Base-by-base conservation (phyloP, 2,113 vertebrate genomes). In the Tonatia bakeri region DNA sequence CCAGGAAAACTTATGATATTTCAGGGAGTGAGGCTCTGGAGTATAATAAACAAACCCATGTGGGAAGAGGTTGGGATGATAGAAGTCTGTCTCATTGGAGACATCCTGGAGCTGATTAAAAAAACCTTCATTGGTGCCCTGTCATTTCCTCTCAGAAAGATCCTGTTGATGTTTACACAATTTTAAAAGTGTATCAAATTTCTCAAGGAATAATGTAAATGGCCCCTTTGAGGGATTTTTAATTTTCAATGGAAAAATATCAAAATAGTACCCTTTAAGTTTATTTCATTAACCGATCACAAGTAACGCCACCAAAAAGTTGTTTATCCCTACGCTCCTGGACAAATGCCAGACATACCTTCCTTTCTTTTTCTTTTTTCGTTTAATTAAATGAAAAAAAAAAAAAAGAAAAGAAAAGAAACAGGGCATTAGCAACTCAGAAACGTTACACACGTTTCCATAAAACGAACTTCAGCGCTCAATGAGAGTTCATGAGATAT, bases 301-400 rank as follows among this genome's bases (percentile, higher is more conserved):
- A 56, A 50, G 38, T 1, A 47, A 38, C 9, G n/a, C 64, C 33
- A 90, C 54, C 91, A 56, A 67, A 85, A 40, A 95, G 91, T 88
- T 97, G 96, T 90, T 96, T 59, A 87, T 82, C 87, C 56, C 64
- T 77, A 22, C 77, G 38, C 81, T 75, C 80, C 93, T 28, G 97
- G 96, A 97, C 94, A 94, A 79, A 36, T 43, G 98, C 98, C 98
- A 97, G 92, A 67, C 26, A 54, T 76, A 83, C 82, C 92, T 98
- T 96, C 96, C 97, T 97, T 94, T 79, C 85, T 47, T 40, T 36
- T 80, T 76, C 45, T 70, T 76, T 24, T 69, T 73, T 38, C 56
- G 14, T 36, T 70, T 47, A 80, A 95, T 65, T 79, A 87, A 83
- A 65, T 45, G 33, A 36, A 36, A 64, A 69, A 88, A 90, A 67